These are phyloP conservation scores for Trachelus stipa DNA, from an alignment of 2,888 invertebrate species.

Conservation along the genomic window DNA sequence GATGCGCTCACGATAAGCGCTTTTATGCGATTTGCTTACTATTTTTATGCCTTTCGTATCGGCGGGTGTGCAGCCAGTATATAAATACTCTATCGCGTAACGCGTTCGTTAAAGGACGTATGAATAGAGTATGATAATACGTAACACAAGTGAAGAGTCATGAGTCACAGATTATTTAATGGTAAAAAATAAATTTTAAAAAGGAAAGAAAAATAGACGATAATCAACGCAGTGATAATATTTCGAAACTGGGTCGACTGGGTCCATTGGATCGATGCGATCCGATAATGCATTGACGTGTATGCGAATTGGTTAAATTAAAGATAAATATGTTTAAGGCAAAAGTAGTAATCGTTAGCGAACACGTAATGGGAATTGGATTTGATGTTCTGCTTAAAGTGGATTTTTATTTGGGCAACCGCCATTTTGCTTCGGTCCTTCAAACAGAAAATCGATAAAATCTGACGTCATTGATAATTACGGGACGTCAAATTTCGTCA, in stretches of 20 bases:
- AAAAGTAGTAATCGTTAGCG: neutral
- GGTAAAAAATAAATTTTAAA: neutral
- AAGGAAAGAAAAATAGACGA: neutral
- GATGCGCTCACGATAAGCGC: neutral
- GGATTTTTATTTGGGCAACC: neutral
- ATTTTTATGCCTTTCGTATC: neutral
- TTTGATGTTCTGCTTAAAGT: neutral
- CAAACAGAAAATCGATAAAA: slow-evolving; percentile 16
- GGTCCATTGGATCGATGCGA: neutral
- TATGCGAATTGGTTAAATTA: neutral
- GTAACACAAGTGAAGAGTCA: neutral
- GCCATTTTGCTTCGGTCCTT: neutral
- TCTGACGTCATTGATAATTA: slow-evolving; percentile 20
- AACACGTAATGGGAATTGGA: neutral
- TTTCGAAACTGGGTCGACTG: neutral
- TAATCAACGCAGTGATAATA: neutral
- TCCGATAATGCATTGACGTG: neutral
- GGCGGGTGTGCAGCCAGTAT: neutral
- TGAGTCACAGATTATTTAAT: neutral
- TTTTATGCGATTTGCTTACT: neutral
- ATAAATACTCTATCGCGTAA: neutral
- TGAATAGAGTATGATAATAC: neutral
- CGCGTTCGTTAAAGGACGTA: neutral
- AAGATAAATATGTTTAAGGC: neutral
- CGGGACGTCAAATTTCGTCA: slow-evolving; percentile 23